These are phyloP conservation scores for Catharus ustulatus DNA, from an alignment of 2,797 vertebrate genomes.

Conservation along the genomic window DNA sequence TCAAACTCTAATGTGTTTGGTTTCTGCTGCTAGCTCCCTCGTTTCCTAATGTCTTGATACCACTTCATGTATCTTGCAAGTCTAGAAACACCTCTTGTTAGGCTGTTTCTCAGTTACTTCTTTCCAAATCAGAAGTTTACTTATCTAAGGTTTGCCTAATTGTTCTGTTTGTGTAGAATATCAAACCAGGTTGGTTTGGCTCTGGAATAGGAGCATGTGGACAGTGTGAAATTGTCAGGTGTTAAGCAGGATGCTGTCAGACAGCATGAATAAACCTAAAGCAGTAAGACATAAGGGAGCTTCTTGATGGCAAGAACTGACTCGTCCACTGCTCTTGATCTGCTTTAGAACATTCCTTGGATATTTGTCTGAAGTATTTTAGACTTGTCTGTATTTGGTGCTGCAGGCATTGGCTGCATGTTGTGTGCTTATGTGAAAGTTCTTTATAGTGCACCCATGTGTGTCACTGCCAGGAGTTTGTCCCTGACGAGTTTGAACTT, in stretches of 20 bases:
- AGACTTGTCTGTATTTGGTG: not conserved
- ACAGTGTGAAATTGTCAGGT: not conserved
- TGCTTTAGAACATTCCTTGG: not conserved
- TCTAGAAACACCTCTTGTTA: not conserved
- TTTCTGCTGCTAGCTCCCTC: not conserved
- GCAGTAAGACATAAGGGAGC: not conserved
- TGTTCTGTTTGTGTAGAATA: not conserved
- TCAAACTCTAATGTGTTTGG: not conserved
- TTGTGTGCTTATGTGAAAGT: not conserved
- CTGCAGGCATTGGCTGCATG: not conserved
- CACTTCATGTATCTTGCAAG: rapidly evolving
- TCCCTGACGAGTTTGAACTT: not conserved
- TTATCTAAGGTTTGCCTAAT: not conserved
- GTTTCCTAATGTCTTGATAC: not conserved
- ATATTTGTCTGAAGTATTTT: not conserved
- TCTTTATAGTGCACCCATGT: not conserved
- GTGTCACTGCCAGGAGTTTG: constrained; percentile 2
- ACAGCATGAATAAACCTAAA: not conserved
- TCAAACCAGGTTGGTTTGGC: not conserved
- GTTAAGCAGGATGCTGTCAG: not conserved
- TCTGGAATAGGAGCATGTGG: not conserved
- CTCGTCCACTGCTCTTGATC: not conserved
- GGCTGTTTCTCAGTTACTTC: not conserved
- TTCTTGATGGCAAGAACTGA: not conserved
- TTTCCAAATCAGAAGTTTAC: not conserved